Percentiles rank a stretch among this genome's conserved stretches.
phyloP scores from a whole-genome alignment of 1,140 invertebrate species.

The Amphibalanus amphitrite region DNA sequence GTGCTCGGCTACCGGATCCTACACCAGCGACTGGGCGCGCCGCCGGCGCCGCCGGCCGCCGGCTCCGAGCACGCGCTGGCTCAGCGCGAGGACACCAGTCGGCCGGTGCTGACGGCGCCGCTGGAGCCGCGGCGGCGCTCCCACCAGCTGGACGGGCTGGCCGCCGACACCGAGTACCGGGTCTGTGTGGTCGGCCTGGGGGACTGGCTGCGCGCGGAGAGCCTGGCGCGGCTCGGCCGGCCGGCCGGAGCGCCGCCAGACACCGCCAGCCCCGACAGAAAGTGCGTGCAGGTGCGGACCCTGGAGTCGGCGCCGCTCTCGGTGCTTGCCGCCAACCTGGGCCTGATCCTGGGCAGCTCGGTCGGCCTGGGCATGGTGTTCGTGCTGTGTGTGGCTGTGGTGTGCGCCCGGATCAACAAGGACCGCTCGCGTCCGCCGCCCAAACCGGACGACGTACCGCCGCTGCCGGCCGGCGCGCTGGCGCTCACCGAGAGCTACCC shows the following conservation, averaged over 20 bases:
- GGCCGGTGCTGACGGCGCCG: constrained; percentile 10
- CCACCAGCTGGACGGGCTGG: constrained; percentile 49
- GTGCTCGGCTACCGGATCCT: constrained; percentile 69
- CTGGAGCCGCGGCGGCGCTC: constrained; percentile 32
- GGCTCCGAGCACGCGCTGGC: background rate
- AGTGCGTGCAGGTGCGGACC: background rate
- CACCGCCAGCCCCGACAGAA: background rate
- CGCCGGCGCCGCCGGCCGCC: constrained; percentile 29
- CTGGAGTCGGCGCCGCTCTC: background rate
- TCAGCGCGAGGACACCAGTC: background rate
- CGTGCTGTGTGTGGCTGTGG: background rate
- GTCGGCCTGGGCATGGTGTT: background rate
- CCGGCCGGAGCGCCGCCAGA: too few species aligned
- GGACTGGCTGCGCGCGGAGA: constrained; percentile 33
- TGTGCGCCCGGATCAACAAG: background rate
- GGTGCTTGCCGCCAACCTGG: background rate
- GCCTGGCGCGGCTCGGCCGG: constrained; percentile 13
- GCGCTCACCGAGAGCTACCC: background rate
- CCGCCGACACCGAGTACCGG: constrained; percentile 55
- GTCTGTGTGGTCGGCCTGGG: constrained; percentile 68
- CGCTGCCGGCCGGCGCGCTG: background rate
- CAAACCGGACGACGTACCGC: background rate
- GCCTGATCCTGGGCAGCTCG: background rate
- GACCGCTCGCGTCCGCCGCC: background rate
- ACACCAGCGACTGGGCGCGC: constrained; percentile 52